Evolutionary conservation across 2,113 vertebrate species (phyloP).

Genomic region (Hippocampus guttulatus): DNA sequence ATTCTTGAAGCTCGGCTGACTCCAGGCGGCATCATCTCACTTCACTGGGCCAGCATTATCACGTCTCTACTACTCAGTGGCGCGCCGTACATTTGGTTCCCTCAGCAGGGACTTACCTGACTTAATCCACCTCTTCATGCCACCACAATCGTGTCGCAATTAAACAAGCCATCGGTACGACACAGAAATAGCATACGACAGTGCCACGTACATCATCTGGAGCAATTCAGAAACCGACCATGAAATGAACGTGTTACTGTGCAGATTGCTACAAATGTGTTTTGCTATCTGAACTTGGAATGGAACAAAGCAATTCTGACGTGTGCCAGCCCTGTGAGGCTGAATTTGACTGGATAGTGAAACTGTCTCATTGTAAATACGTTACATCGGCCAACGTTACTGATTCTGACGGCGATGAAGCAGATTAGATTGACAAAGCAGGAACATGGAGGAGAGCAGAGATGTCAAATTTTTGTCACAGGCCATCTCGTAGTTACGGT

Average conservation of each 20-base stretch:
- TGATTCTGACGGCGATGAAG: no score
- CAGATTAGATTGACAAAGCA: no score
- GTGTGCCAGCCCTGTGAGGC: background rate
- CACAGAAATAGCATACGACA: background rate
- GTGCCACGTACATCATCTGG: background rate
- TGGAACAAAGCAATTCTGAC: background rate
- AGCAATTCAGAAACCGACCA: background rate
- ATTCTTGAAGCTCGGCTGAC: background rate
- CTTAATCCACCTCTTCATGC: background rate
- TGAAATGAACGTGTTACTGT: background rate
- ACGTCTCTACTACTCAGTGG: constrained; percentile 16
- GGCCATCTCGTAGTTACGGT: no score
- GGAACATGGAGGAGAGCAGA: no score
- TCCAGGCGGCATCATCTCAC: constrained; percentile 1
- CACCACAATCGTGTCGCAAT: background rate
- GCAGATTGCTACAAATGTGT: background rate
- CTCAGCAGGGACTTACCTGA: background rate
- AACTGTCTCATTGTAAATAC: no score
- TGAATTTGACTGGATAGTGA: background rate
- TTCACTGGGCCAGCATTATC: background rate
- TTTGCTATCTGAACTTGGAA: background rate
- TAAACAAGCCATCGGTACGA: background rate
- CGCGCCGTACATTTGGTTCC: background rate
- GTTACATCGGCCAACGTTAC: no score
- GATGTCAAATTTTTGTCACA: no score